Conservation (phyloP, 1,140 invertebrate species). For the Cotesia chilonis region DNA sequence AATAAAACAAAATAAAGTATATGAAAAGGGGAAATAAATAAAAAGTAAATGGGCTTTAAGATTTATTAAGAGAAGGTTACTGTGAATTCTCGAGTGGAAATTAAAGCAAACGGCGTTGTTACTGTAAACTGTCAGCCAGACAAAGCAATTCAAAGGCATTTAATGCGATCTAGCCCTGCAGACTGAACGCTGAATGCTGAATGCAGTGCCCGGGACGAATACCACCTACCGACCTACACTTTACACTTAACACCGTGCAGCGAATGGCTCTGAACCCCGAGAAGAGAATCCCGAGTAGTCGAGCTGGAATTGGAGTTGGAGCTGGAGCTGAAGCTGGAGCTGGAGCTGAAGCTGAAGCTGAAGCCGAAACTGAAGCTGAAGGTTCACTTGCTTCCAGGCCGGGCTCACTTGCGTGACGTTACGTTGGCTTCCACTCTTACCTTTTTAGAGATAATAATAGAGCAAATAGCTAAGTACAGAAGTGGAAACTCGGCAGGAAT, state of each 20-base stretch:
- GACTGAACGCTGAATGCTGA: not conserved
- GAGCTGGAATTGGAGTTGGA: too few species aligned
- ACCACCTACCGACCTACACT: too few species aligned
- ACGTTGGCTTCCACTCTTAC: constrained; percentile 6
- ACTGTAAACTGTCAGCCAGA: constrained; percentile 15
- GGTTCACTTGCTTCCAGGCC: constrained; percentile 10
- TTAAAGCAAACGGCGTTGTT: constrained; percentile 14
- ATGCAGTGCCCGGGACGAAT: too few species aligned
- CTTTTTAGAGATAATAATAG: not conserved
- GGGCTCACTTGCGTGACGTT: constrained; percentile 8
- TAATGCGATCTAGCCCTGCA: constrained; percentile 12
- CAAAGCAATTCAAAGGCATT: constrained; percentile 18
- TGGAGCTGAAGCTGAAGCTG: not conserved
- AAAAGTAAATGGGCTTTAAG: not conserved
- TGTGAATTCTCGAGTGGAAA: constrained; percentile 13
- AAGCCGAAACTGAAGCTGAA: not conserved
- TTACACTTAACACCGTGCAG: too few species aligned
- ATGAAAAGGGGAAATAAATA: not conserved
- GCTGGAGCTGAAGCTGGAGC: not conserved
- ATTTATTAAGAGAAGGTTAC: constrained; percentile 9
- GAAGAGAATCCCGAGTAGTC: not conserved
- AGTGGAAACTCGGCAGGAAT: not conserved
- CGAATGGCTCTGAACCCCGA: too few species aligned
- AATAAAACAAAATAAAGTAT: not conserved
- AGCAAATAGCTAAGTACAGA: constrained; percentile 4